Base-by-base conservation (phyloP, 2,888 invertebrate genomes). In the Peribatodes rhomboidaria region DNA sequence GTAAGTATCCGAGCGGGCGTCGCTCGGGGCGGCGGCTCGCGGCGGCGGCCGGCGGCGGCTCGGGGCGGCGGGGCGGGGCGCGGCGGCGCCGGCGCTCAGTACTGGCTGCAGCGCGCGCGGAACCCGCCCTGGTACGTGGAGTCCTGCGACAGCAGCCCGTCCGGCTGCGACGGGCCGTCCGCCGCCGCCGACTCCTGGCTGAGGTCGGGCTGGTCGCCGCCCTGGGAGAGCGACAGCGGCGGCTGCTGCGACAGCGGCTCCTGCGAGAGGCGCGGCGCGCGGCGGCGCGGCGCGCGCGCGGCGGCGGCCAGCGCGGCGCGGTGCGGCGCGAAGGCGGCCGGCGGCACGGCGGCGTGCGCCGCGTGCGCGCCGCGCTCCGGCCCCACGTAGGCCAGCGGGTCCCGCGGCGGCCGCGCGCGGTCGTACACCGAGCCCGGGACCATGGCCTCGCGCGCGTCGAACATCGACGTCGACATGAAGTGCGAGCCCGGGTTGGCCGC, bases 381-480 rank as follows among this genome's bases (percentile, higher is more conserved):
- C 8, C 98, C 97, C 72, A 99, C 99, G 89, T 97, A 98, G 56
- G 98, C 97, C 70, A 99, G 96, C 27, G 98, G 98, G 87, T 99
- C 99, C 72, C 97, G 95, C 96, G 97, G 68, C 94, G 96, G 78
- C 94, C 95, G 79, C 94, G 96, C 96, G 63, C 98, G 95, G 87
- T 98, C 98, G 89, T 99, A 99, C 35, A 98, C 96, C 14, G 98
- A 98, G 22, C 98, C 98, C 0, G 98, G 98, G 58, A 98, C 97
- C 88, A 99, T 95, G 4, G 98, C 98, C 88, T 99, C 99, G 73
- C 99, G 95, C 14, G 99, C 99, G 90, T 99, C 98, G 88, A 98
- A 99, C 96, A 98, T 98, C 31, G 98, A 97, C 27, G 98, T 98
- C 60, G 97, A 98, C 99, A 99, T 99, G 86, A 99, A 99, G 83